Evolutionary conservation across 64 coral and sea anemone species (phyloP).

Genomic region (Dendronephthya gigantea): DNA sequence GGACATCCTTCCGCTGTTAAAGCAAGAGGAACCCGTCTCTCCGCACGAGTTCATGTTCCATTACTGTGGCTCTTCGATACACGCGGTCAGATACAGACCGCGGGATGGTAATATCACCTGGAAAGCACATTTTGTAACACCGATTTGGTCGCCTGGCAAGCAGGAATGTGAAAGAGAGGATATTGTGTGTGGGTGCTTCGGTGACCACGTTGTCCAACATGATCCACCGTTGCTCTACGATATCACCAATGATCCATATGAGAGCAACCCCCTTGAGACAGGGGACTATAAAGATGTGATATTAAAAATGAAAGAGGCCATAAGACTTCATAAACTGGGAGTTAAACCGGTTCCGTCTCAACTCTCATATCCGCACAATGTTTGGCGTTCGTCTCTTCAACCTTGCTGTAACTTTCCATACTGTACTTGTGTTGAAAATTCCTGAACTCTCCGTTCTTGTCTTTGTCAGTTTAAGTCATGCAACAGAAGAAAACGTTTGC

Average conservation of each 20-base stretch:
- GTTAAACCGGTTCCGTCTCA: not conserved
- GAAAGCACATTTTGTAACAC: constrained; percentile 16
- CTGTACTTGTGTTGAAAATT: not conserved
- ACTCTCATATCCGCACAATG: not conserved
- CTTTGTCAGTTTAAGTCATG: too few species aligned
- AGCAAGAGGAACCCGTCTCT: not conserved
- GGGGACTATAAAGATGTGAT: not conserved
- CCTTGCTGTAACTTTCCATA: not conserved
- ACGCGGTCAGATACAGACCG: constrained; percentile 32
- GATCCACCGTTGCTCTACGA: constrained; percentile 4
- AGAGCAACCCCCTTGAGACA: not conserved
- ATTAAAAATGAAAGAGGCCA: not conserved
- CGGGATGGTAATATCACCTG: not conserved
- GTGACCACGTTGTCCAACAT: not conserved
- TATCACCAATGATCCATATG: not conserved
- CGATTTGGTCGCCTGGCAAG: not conserved
- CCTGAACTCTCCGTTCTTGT: too few species aligned
- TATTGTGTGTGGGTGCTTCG: not conserved
- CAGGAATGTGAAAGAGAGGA: not conserved
- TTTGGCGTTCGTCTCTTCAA: not conserved
- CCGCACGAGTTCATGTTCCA: constrained; percentile 33
- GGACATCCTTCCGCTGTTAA: constrained; percentile 13
- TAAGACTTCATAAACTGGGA: not conserved
- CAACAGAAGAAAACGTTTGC: too few species aligned
- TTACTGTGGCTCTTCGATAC: constrained; percentile 26